Evolutionary conservation across 2,888 invertebrate genomes (phyloP).

Genomic region (Sycophila texana): DNA sequence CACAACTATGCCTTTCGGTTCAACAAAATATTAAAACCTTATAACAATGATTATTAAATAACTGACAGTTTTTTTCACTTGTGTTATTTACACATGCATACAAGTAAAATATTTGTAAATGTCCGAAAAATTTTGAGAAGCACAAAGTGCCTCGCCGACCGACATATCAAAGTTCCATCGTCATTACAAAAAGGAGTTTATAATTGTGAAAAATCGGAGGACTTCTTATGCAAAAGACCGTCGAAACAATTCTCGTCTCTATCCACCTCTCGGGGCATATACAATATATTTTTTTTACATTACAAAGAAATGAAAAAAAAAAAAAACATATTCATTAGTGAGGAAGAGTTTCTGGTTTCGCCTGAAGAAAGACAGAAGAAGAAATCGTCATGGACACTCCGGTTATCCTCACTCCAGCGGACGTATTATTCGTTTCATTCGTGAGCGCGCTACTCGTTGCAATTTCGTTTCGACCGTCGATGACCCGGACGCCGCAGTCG

Average conservation of each 20-base stretch:
- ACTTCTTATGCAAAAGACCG: conserved; percentile 4
- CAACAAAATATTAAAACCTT: conserved; percentile 37
- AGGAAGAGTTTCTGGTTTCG: conserved; percentile 37
- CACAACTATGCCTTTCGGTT: conserved; percentile 17
- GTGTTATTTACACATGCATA: conserved; percentile 53
- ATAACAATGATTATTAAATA: conserved; percentile 43
- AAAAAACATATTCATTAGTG: conserved; percentile 35
- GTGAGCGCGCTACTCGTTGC: no score
- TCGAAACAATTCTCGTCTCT: conserved; percentile 34
- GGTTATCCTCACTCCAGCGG: conserved; percentile 41
- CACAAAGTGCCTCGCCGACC: conserved; percentile 38
- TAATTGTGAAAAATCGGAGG: conserved; percentile 22
- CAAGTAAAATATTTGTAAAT: conserved; percentile 53
- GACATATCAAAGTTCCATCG: conserved; percentile 14
- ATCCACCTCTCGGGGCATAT: conserved; percentile 25
- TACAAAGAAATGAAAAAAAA: conserved; percentile 42
- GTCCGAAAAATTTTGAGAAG: conserved; percentile 35
- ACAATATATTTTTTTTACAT: conserved; percentile 45
- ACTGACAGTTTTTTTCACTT: conserved; percentile 52
- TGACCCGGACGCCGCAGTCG: conserved; percentile 19
- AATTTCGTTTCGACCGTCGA: no score
- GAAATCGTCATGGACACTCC: conserved; percentile 48
- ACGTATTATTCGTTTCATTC: conserved; percentile 22
- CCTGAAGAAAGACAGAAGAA: conserved; percentile 23
- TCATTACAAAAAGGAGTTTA: conserved; percentile 25